Evolutionary conservation across 2,888 invertebrate genomes (phyloP).

Genomic region (Phyllotreta striolata): DNA sequence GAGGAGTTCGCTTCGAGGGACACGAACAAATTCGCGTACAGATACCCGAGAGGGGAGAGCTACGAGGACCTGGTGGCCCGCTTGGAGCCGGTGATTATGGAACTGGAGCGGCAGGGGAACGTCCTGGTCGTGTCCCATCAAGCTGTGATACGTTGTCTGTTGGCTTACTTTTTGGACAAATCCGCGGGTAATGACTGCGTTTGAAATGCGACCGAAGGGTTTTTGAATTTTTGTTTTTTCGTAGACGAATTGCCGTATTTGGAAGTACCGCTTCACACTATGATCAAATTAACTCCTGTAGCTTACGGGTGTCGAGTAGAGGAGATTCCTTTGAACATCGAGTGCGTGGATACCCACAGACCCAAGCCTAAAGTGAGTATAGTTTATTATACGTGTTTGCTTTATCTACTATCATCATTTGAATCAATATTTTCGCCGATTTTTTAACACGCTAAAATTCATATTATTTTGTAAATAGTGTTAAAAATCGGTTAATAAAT

Average conservation of each 20-base stretch:
- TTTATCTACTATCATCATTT: conserved; percentile 2
- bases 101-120: conserved; percentile 95
- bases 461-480: conserved; percentile 6
- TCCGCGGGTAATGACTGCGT: conserved; percentile 73
- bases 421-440: background rate
- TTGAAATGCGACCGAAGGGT: background rate
- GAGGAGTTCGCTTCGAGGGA: conserved; percentile 96
- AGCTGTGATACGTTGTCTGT: conserved; percentile 92
- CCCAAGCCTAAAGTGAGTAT: conserved; percentile 81
- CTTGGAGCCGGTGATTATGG: conserved; percentile 99
- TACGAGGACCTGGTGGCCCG: conserved; percentile 98
- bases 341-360: conserved; percentile 96
- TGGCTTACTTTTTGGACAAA: conserved; percentile 98
- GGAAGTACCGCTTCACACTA: conserved; percentile 91
- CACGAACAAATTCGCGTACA: conserved; percentile 95
- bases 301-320: conserved; percentile 99
- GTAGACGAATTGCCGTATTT: conserved; percentile 91
- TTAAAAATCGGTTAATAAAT: background rate
- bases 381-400: conserved; percentile 5
- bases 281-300: conserved; percentile 96
- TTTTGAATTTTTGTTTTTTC: conserved; percentile 21
- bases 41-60: conserved; percentile 91
- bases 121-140: conserved; percentile 97
- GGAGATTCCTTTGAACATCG: conserved; percentile 88
- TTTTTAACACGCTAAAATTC: conserved; percentile 1